phyloP scores from a whole-genome alignment of 1,140 invertebrate species.

The Ladona fulva region DNA sequence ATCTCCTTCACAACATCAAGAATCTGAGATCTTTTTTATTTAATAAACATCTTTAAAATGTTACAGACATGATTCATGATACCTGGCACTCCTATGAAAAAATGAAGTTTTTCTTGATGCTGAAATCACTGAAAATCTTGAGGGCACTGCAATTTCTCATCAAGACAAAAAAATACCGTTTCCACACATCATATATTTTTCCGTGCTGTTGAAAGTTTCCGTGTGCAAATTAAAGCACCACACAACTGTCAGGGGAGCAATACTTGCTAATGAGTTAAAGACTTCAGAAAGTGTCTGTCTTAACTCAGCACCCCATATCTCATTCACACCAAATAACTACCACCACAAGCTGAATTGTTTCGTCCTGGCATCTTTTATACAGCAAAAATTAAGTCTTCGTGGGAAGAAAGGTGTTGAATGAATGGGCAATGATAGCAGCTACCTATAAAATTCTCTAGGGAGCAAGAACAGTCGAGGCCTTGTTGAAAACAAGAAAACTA shows the following conservation, averaged over 20 bases:
- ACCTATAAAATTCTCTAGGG: constrained; percentile 14
- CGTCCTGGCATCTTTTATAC: not conserved
- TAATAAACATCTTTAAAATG: not conserved
- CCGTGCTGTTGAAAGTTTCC: not conserved
- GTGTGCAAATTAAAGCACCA: not conserved
- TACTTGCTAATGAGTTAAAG: not conserved
- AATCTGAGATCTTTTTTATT: constrained; percentile 15
- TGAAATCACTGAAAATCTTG: constrained; percentile 11
- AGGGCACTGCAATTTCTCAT: constrained; percentile 11
- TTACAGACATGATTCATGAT: constrained; percentile 12
- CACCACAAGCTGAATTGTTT: constrained; percentile 12
- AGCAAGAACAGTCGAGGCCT: not conserved
- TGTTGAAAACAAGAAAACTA: constrained; percentile 15
- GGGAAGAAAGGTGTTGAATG: not conserved
- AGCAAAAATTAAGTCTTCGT: constrained; percentile 13
- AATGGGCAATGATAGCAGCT: constrained; percentile 12
- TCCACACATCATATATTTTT: not conserved
- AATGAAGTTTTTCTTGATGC: constrained; percentile 14
- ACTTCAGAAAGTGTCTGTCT: not conserved
- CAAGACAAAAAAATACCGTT: constrained; percentile 4
- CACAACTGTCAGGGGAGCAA: not conserved
- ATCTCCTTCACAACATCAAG: constrained; percentile 14
- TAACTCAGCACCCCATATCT: not conserved
- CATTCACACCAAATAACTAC: constrained; percentile 12
- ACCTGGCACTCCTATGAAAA: not conserved